Evolutionary conservation across 2,797 vertebrate species (phyloP).

Genomic region (Chromobotia macracanthus): DNA sequence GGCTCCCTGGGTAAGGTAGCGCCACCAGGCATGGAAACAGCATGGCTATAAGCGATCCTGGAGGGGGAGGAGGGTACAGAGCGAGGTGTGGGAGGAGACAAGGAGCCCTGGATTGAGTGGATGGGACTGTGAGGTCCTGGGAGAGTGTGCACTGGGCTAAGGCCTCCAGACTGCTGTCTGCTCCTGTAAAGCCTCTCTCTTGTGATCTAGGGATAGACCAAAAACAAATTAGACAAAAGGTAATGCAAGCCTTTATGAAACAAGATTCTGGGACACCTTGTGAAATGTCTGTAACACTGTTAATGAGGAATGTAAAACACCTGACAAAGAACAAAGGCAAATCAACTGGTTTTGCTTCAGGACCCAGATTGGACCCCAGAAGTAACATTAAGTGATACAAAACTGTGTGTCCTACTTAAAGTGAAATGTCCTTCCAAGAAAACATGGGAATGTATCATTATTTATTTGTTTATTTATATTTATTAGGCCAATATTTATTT

Average conservation of each 20-base stretch:
- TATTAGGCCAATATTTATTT: too few species aligned
- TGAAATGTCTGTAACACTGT: background rate
- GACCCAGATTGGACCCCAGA: background rate
- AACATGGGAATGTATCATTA: background rate
- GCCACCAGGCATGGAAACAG: slow-evolving; percentile 72
- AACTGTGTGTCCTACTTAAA: too few species aligned
- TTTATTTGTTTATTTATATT: background rate
- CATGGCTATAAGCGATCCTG: slow-evolving; percentile 77
- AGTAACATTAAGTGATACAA: background rate
- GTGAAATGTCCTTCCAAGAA: background rate
- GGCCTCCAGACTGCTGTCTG: slow-evolving; percentile 75
- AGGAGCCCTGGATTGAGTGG: slow-evolving; percentile 80
- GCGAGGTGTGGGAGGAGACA: slow-evolving; percentile 84
- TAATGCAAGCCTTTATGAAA: background rate
- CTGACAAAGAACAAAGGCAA: too few species aligned
- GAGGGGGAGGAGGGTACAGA: slow-evolving; percentile 92
- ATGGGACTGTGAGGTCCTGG: slow-evolving; percentile 82
- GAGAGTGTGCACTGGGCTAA: slow-evolving; percentile 75
- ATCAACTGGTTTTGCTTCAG: background rate
- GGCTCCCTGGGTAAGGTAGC: slow-evolving; percentile 83
- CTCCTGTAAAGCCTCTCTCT: slow-evolving; percentile 82
- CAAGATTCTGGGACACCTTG: too few species aligned
- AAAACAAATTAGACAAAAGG: background rate
- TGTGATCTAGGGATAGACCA: slow-evolving; percentile 80
- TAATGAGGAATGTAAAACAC: background rate